Base-by-base conservation (phyloP, 2,113 vertebrate genomes). In the Engraulis encrasicolus region DNA sequence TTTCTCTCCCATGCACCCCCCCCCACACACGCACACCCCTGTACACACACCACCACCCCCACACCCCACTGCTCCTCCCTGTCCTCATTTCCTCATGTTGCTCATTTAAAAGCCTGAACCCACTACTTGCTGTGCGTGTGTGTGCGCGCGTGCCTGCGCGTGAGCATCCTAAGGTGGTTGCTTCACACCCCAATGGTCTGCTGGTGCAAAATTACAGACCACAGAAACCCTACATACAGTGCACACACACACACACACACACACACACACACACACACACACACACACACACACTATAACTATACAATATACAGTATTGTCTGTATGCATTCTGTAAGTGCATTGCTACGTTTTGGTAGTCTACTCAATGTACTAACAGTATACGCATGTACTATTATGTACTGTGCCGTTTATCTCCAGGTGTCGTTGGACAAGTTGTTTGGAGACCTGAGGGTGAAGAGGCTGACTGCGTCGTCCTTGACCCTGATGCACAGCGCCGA, bases 401-500 rank as follows among this genome's bases (percentile, higher is more conserved):
- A 7, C 50, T 34, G 18, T 78, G 18, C 58, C 45, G 81, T 50
- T 80, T 61, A 80, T 79, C 66, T 91, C 23, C 87, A 97, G 96
- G 81, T 97, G 61, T 80, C 86, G 61, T 88, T 95, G 52, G 91
- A 94, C 48, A 95, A 94, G 91, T 91, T 97, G 83, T 96, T 97
- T 48, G 92, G 82, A 52, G 93, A 93, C 79, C 92, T 96, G 83
- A 92, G 78, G 79, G 87, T 96, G 87, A 90, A 92, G 87, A 94
- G 89, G 87, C 84, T 97, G 86, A 92, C 37, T 71, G 94, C 94
- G 0, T 85, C 94, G 3, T 96, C 96, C 0, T 91, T 97, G 87
- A 93, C 96, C 86, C 92, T 97, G 94, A 96, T 97, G 96, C 92
- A 96, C 85, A 91, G 91, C 78, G 86, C 91, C 87, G 85, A 88